Conservation (phyloP, 2,888 invertebrate genomes). For the Lydus trimaculatus region DNA sequence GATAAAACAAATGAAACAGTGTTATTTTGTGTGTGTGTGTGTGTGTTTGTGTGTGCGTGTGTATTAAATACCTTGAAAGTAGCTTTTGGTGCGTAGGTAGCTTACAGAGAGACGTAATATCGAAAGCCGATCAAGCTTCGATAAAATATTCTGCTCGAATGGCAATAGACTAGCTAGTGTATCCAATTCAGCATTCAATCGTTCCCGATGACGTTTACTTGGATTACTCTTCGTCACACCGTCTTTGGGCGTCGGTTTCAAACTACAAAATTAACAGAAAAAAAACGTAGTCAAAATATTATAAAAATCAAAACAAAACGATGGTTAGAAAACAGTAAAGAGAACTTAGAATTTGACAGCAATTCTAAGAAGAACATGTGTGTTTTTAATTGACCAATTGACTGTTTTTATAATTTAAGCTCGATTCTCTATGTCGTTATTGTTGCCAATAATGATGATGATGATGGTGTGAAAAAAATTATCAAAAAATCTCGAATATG, state of each 20-base stretch:
- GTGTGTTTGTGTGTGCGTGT: too few relatives aligned
- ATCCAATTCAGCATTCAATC: constrained; percentile 98
- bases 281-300: neutral
- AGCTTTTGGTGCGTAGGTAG: constrained; percentile 98
- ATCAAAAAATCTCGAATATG: neutral
- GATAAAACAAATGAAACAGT: neutral
- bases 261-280: constrained; percentile 68
- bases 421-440: neutral
- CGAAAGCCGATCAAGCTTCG: constrained; percentile 97
- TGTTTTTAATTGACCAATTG: neutral
- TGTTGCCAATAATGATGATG: neutral
- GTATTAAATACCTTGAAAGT: constrained; percentile 88
- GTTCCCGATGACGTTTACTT: constrained; percentile 96
- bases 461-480: neutral
- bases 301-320: neutral
- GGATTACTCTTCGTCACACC: constrained; percentile 97
- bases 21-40: too few relatives aligned
- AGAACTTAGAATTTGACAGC: too few relatives aligned
- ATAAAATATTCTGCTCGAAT: constrained; percentile 97
- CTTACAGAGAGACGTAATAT: constrained; percentile 97
- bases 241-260: constrained; percentile 95
- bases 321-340: neutral
- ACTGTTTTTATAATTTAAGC: neutral
- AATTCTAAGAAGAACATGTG: neutral
- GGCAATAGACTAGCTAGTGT: constrained; percentile 93